Evolutionary conservation across 2,888 invertebrate species (phyloP).

Genomic region (Autographa pulchrina): DNA sequence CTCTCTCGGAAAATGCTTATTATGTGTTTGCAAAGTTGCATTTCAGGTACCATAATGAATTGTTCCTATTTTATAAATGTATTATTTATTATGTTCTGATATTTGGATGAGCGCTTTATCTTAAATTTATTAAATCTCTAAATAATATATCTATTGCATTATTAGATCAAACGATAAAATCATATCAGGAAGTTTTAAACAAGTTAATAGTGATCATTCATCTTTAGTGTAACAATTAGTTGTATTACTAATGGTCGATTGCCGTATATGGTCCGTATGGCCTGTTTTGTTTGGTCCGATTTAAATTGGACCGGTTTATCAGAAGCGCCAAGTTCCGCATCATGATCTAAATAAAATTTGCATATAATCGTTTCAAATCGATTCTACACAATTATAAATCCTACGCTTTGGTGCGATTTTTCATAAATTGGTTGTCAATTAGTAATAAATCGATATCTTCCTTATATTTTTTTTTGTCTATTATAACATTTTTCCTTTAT

Average conservation of each 20-base stretch:
- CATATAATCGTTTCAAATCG: constrained; percentile 69
- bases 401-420: constrained; percentile 26
- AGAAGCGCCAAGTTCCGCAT: constrained; percentile 70
- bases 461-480: not conserved
- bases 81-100: not conserved
- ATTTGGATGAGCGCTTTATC: constrained; percentile 15
- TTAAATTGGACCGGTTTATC: constrained; percentile 66
- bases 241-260: constrained; percentile 65
- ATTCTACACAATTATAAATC: constrained; percentile 37
- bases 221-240: constrained; percentile 75
- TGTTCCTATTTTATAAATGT: not conserved
- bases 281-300: constrained; percentile 45
- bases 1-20: not conserved
- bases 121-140: constrained; percentile 21
- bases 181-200: constrained; percentile 69
- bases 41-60: not conserved
- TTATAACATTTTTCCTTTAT: too few species aligned
- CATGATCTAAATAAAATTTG: constrained; percentile 72
- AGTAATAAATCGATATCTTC: not conserved
- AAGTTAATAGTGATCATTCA: constrained; percentile 64
- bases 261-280: constrained; percentile 65
- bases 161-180: constrained; percentile 43
- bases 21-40: not conserved
- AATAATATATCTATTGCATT: constrained; percentile 30
- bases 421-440: constrained; percentile 8